These are phyloP conservation scores for Sericinus montela DNA, from an alignment of 2,888 invertebrate genomes.

Conservation along the genomic window DNA sequence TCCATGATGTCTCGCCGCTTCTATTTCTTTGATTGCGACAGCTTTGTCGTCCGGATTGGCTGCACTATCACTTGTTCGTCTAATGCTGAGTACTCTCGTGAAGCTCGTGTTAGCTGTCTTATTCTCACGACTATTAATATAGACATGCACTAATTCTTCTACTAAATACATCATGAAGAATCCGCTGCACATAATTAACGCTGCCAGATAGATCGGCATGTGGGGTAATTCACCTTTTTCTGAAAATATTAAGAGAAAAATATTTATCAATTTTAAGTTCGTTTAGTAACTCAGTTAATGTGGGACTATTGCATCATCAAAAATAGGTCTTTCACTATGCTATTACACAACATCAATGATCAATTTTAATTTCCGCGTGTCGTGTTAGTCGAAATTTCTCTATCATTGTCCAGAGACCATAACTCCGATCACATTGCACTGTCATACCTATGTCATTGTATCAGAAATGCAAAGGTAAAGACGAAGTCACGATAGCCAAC, in stretches of 20 bases:
- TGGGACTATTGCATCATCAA: too few species aligned
- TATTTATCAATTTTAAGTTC: too few species aligned
- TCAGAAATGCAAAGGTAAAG: too few species aligned
- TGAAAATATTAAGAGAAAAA: constrained; percentile 36
- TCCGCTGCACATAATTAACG: constrained; percentile 86
- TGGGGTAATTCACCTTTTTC: constrained; percentile 69
- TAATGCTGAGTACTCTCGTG: constrained; percentile 55
- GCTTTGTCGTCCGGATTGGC: constrained; percentile 24
- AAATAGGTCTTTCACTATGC: too few species aligned
- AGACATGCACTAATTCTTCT: constrained; percentile 87
- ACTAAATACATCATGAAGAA: constrained; percentile 88
- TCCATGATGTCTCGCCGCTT: constrained; percentile 35
- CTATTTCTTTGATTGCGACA: constrained; percentile 30
- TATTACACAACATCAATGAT: too few species aligned
- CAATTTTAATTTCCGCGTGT: too few species aligned
- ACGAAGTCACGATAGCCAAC: too few species aligned
- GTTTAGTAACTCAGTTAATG: too few species aligned
- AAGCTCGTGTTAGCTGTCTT: constrained; percentile 47
- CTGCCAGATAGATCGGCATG: constrained; percentile 82
- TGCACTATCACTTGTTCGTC: constrained; percentile 38
- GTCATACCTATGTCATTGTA: too few species aligned
- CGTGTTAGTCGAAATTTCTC: too few species aligned
- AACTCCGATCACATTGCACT: too few species aligned
- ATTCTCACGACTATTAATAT: constrained; percentile 78
- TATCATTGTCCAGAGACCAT: too few species aligned